Base-by-base conservation (phyloP, 2,888 invertebrate species). In the Orthonevra nobilis region DNA sequence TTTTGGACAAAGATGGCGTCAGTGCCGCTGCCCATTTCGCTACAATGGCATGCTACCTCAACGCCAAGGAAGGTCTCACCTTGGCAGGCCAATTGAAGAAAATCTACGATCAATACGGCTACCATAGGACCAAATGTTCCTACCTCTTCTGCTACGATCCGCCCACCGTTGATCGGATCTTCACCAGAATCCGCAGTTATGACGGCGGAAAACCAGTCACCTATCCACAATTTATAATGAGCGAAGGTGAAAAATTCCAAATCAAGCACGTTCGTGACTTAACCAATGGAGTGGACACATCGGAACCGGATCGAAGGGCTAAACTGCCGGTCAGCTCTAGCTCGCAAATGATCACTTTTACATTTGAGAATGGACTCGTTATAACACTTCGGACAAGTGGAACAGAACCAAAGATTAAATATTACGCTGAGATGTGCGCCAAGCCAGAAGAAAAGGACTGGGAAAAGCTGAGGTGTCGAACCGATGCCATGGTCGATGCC, bases 401-500 rank as follows among this genome's bases (percentile, higher is more conserved):
- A 42, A 99, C 99, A 0, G 99, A 99, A 88, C 99, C 99, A 36
- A 99, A 99, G 89, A 92, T 99, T 84, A 99, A 99, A 90, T 99
- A 98, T 89, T 99, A 99, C 89, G 95, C 96, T 0, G 99, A 98
- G 88, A 90, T 97, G 64, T 93, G 95, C 82, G 93, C 94, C 70
- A 87, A 91, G 40, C 93, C 94, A 9, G 90, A 90, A 12, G 90
- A 92, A 83, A 90, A 89, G 92, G 92, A 95, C 87, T 91, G 93
- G 87, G 89, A 91, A 32, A 89, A 89, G 46, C 90, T 95, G 60
- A 90, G 91, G 74, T 83, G 83, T 1, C 92, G 92, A 66, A 89
- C 96, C 5, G 90, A 92, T 12, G 92, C 92, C 82, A 94, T 97
- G 92, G 94, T 97, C 0, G 88, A 91, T 23, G 93, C 92, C 23